Percentiles rank a stretch among this genome's conserved stretches.
phyloP scores from a whole-genome alignment of 2,797 vertebrate species.

The Anomalospiza imberbis region DNA sequence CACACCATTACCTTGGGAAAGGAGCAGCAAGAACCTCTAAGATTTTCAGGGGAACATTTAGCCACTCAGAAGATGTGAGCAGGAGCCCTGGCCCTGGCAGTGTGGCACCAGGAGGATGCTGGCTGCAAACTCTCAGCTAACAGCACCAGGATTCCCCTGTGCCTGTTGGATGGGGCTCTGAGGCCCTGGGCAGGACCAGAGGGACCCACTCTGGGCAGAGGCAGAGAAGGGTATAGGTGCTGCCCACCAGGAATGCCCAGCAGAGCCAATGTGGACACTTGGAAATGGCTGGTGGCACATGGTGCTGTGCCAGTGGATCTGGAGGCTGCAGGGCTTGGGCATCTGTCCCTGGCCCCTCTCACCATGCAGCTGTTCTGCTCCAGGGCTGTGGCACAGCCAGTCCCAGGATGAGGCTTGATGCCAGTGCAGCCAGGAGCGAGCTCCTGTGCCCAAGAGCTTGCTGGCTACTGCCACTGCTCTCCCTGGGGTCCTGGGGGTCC shows the following conservation, averaged over 20 bases:
- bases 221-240: background rate
- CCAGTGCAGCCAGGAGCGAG: accelerated
- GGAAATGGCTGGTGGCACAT: accelerated
- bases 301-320: background rate
- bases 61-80: background rate
- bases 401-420: accelerated
- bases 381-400: background rate
- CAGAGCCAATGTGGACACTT: accelerated
- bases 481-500: accelerated
- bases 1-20: background rate
- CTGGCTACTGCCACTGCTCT: background rate
- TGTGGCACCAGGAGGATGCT: accelerated
- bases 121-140: background rate
- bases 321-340: background rate
- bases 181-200: background rate
- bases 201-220: accelerated
- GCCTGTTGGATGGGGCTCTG: background rate
- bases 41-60: background rate
- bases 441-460: background rate
- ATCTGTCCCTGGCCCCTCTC: background rate
- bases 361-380: accelerated
- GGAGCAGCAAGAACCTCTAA: accelerated
- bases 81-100: background rate
- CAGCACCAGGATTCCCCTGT: background rate
- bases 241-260: background rate